Base-by-base conservation (phyloP, 64 coral and sea anemone species). In the Pocillopora verrucosa region DNA sequence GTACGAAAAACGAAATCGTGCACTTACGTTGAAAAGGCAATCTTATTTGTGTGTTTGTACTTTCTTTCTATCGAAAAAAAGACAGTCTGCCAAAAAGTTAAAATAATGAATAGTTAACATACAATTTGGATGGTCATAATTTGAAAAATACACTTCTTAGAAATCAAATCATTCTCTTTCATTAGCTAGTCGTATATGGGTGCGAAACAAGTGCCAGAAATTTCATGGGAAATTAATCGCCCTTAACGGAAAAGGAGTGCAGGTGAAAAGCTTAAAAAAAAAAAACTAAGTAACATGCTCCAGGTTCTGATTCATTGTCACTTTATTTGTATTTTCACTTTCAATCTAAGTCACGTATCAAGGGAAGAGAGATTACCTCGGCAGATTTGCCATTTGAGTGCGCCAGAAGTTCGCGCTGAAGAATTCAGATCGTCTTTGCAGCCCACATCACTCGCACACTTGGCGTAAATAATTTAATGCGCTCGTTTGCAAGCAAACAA, bases 41-140 rank as follows among this genome's bases (percentile, higher is more conserved):
- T 24, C 22, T 70, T 70, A 24, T 70, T 70, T 70, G 22, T 24
- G 41, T 51, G 36, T 81, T 62, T 62, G 59, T 34, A 81, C 16
- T 81, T 15, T 13, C 58, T 15, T n/a, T 85, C 82, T 85, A 36
- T 65, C 67, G n/a, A 30, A 57, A 68, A 68, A 37, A 72, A 65
- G 65, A 85, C 82, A 85, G 82, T 9, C 82, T 85, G 64, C 41
- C 82, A 70, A 85, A 51, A 85, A 72, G 63, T 65, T 85, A 85
- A 85, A 85, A 85, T 85, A 85, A 85, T 85, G 82, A 85, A 72
- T 85, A 85, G 82, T 68, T 85, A 85, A 85, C 82, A 85, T 85
- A 15, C 64, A 85, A 85, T 72, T 70, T 85, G 30, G 82, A 22
- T 72, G 82, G 41, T 57, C 82, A 85, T 85, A 72, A 85, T 85